Base-by-base conservation (phyloP, 2,113 vertebrate genomes). In the Atractosteus spatula region DNA sequence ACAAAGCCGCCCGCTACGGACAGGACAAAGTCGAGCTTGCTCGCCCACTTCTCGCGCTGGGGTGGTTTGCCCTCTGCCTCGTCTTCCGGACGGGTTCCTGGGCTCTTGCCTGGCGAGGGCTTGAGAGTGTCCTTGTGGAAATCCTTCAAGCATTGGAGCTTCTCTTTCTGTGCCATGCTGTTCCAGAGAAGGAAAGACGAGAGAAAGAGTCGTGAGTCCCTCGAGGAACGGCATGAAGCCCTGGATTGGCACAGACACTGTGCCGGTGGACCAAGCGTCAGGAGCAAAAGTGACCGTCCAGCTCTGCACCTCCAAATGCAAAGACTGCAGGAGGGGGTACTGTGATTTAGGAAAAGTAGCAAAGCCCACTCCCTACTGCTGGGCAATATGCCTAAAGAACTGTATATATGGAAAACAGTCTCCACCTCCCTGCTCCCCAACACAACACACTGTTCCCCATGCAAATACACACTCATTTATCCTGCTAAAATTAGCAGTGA, bases 101-200 rank as follows among this genome's bases (percentile, higher is more conserved):
- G 97, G 81, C 97, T 99, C 89, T 99, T 99, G 54, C 97, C 97
- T 0, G 97, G 97, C 0, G 97, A 98, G 0, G 97, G 97, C 83
- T 99, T 99, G 81, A 98, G 86, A 70, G 96, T 98, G 87, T 99
- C 97, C 87, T 99, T 99, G 86, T 99, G 97, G 81, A 99, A 99
- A 80, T 98, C 97, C 84, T 98, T 98, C 82, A 99, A 86, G 85
- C 94, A 98, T 86, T 98, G 95, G 78, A 99, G 88, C 79, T 99
- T 99, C 82, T 99, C 97, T 84, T 97, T 98, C 85, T 95, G 96
- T 82, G 95, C 94, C 96, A 98, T 98, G 68, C 89, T 94, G 88
- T 77, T 75, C 2, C 13, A 74, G 56, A 79, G 12, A 69, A 63
- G 71, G 61, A 7, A 44, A 77, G 66, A 45, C 55, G 45, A 13